Conservation (phyloP, 2,888 invertebrate genomes). For the Chorisops tibialis region DNA sequence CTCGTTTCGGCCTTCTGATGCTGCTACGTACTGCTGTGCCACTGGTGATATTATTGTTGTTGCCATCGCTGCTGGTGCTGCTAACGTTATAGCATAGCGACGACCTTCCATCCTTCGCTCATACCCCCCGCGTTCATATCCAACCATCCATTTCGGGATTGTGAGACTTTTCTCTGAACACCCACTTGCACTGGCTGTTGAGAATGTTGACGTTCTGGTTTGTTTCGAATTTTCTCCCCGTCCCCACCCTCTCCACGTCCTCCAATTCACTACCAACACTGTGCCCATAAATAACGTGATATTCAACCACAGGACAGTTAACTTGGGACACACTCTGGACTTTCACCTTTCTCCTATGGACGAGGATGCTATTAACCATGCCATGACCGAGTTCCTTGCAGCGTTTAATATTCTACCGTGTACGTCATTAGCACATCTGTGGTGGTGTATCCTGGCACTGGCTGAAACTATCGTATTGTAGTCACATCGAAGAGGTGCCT, state of each 20-base stretch:
- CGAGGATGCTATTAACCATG: constrained; percentile 4
- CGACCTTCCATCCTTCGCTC: too few relatives aligned
- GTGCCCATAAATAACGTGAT: constrained; percentile 18
- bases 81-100: background rate
- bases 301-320: constrained; percentile 15
- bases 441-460: too few relatives aligned
- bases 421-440: too few relatives aligned
- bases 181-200: background rate
- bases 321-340: constrained; percentile 13
- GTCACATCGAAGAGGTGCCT: too few relatives aligned
- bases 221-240: background rate
- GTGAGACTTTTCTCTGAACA: background rate
- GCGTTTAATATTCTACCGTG: background rate
- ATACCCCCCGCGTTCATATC: background rate
- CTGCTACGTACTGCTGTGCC: background rate
- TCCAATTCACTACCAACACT: constrained; percentile 4
- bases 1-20: constrained; percentile 4
- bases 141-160: background rate
- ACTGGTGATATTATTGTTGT: background rate
- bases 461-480: too few relatives aligned
- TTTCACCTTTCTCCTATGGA: constrained; percentile 3
- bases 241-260: background rate
- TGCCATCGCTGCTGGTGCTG: background rate
- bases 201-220: background rate
- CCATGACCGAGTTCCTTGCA: constrained; percentile 3